A percentile compares a stretch with the other conserved stretches of the same genome.
phyloP scores from a whole-genome alignment of 2,797 vertebrate species.

The Adrianichthys oophorus region DNA sequence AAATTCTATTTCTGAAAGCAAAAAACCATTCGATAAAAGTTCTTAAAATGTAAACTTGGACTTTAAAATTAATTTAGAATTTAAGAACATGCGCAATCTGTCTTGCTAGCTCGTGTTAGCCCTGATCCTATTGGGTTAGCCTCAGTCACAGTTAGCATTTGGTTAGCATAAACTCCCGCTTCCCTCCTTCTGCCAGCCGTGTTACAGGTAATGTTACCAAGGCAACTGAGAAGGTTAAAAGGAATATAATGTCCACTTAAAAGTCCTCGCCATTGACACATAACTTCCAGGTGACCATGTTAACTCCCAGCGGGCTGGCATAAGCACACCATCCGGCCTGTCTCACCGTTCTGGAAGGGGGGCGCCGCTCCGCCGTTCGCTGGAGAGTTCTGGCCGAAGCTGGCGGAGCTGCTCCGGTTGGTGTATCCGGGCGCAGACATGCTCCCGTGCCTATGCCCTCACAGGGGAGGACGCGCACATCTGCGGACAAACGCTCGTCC shows the following conservation, averaged over 20 bases:
- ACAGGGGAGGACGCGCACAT: conserved; percentile 38
- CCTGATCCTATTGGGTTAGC: too few relatives aligned
- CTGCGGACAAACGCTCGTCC: conserved; percentile 21
- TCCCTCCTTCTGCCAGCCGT: not conserved
- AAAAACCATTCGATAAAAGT: too few relatives aligned
- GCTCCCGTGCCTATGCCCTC: conserved; percentile 40
- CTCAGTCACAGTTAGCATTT: too few relatives aligned
- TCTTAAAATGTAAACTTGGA: too few relatives aligned
- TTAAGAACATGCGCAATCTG: too few relatives aligned
- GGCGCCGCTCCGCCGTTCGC: conserved; percentile 71
- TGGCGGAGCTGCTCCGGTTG: conserved; percentile 63
- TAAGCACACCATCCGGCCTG: conserved; percentile 38
- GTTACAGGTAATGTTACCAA: not conserved
- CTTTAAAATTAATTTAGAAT: not conserved
- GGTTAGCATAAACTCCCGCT: too few relatives aligned
- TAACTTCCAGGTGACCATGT: conserved; percentile 24
- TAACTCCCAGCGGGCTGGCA: conserved; percentile 28
- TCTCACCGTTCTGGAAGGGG: conserved; percentile 72
- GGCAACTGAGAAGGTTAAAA: too few relatives aligned
- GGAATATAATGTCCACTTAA: too few relatives aligned
- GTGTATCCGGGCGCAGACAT: conserved; percentile 78
- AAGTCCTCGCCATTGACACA: not conserved
- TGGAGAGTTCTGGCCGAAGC: conserved; percentile 65
- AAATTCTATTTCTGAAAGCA: too few relatives aligned
- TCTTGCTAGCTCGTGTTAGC: too few relatives aligned